phyloP scores from a whole-genome alignment of 2,888 invertebrate species.

The Lasioglossum morio region DNA sequence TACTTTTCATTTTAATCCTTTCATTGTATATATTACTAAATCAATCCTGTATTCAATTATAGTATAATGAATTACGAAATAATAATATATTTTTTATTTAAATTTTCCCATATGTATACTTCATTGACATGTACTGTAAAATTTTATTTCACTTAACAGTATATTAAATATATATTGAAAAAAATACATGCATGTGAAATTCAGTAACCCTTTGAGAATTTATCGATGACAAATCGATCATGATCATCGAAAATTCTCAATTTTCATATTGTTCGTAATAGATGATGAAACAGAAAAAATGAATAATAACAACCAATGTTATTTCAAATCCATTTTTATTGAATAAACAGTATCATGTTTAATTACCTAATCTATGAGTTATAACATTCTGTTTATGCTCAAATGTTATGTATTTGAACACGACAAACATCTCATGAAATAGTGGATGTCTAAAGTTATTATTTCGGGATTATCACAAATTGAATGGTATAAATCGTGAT shows the following conservation, averaged over 20 bases:
- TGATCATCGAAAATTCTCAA: no score
- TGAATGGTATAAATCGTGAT: no score
- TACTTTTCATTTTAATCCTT: slow-evolving; percentile 47
- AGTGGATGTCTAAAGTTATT: no score
- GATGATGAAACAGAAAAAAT: no score
- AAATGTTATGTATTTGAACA: slow-evolving; percentile 1
- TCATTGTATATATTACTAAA: slow-evolving; percentile 58
- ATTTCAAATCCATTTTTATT: no score
- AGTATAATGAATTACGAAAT: slow-evolving; percentile 52
- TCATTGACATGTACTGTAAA: slow-evolving; percentile 10
- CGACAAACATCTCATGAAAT: not conserved
- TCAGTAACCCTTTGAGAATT: slow-evolving; percentile 1
- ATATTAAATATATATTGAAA: slow-evolving; percentile 12
- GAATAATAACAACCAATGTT: no score
- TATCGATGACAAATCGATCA: no score
- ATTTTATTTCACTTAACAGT: slow-evolving; percentile 13
- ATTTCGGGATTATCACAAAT: not conserved
- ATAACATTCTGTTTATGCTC: not conserved
- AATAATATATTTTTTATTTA: slow-evolving; percentile 17
- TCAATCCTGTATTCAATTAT: slow-evolving; percentile 62
- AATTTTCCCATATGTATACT: slow-evolving; percentile 17
- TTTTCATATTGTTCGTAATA: no score
- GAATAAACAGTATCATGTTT: not conserved
- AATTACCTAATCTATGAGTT: not conserved
- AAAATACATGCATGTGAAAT: not conserved